A percentile compares a stretch with the other conserved stretches of the same genome.
These are phyloP conservation scores for Sylvilagus floridanus DNA, from an alignment of 2,797 vertebrate genomes.

Conservation along the genomic window DNA sequence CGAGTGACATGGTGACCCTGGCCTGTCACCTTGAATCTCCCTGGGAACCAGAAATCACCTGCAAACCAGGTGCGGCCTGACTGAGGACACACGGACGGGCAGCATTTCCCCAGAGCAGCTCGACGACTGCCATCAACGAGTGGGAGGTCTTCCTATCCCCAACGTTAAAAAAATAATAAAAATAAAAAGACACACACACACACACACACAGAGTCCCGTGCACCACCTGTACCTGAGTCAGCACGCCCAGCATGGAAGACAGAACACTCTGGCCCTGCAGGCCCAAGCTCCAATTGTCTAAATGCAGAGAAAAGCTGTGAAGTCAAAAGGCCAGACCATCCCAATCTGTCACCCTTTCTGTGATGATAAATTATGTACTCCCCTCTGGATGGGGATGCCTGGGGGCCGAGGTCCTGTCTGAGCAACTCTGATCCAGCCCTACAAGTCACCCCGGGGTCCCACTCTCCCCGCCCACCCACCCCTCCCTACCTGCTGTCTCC, in stretches of 20 bases:
- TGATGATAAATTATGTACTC: constrained; percentile 34
- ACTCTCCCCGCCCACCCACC: background rate
- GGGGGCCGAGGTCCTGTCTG: constrained; percentile 65
- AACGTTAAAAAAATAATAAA: background rate
- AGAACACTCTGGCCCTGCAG: background rate
- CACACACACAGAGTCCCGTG: background rate
- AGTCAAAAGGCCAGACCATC: constrained; percentile 53
- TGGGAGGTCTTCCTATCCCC: background rate
- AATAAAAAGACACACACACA: background rate
- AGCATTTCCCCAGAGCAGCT: background rate
- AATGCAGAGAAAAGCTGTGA: constrained; percentile 38
- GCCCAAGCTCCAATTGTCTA: background rate
- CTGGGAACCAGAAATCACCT: rapidly evolving
- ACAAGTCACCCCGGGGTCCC: background rate
- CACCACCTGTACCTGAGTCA: constrained; percentile 36
- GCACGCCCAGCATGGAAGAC: background rate
- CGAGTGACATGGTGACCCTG: background rate
- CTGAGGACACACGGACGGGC: background rate
- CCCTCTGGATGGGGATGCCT: constrained; percentile 4
- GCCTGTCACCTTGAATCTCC: background rate
- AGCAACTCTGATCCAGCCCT: background rate
- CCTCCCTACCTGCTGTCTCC: constrained; percentile 67
- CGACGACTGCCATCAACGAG: no score
- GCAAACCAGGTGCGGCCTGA: background rate
- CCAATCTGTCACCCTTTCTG: constrained; percentile 34